Evolutionary conservation across 2,888 invertebrate genomes (phyloP), one percentile per base, ranked within the genome.

Genomic region (Drosophila pseudotalamancana): DNA sequence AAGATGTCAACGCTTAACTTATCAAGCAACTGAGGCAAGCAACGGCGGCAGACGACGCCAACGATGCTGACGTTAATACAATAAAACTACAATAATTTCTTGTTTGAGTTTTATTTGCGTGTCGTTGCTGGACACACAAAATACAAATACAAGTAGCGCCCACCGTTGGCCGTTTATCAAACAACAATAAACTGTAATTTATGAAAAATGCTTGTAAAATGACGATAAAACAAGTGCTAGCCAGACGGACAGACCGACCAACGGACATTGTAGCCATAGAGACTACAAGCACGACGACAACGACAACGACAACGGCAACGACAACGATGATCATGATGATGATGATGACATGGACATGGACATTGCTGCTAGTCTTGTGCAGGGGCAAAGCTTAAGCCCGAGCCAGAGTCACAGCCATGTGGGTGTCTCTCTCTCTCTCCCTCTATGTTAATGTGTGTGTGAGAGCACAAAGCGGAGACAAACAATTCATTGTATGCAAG

Each of bases 111-210:
- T 85, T 85, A 83, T 82, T 82, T 82, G 82, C 85, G 79, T 82
- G 80, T 67, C 82, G 82, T 68, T 72, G 73, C 54, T 62, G 72
- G 72, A 70, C 64, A 81, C 70, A 70, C 66, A 65, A 62, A 56
- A 48, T 43, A 67, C 63, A 74, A 84, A 76, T 81, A 77, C 74
- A 72, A 75, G 88, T 86, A 87, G 87, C 88, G 88, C 87, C 88
- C 87, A 88, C 88, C 74, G 84, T 68, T 86, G 78, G 63, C 72
- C 74, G 82, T 82, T 87, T 86, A 86, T 88, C 87, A 86, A 88
- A 88, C 80, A 88, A 88, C 87, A 88, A 88, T 88, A 88, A 88
- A 88, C 88, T 82, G 86, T 88, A 88, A 88, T 88, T 87, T 88
- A 88, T 88, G 88, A 86, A 88, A 87, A 83, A 81, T 85, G 87